These are phyloP conservation scores for Psittacula derbiana DNA, from an alignment of 2,797 vertebrate genomes.

Conservation along the genomic window DNA sequence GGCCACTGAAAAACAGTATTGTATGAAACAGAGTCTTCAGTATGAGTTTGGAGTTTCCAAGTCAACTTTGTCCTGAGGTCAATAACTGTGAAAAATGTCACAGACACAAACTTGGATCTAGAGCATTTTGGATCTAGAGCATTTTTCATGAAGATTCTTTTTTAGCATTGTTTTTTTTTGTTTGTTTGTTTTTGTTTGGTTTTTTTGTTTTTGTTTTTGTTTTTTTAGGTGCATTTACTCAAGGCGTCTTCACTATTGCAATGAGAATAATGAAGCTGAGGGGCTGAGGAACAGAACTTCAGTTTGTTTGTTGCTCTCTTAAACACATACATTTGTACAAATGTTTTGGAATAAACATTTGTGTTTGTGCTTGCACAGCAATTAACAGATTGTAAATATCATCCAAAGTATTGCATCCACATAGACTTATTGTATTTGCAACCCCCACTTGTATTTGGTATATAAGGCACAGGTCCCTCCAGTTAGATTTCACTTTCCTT, in stretches of 20 bases:
- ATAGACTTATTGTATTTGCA: not conserved
- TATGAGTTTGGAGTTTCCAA: not conserved
- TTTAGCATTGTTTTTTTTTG: not conserved
- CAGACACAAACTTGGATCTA: not conserved
- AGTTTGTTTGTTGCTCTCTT: not conserved
- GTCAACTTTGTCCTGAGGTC: not conserved
- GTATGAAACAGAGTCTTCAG: not conserved
- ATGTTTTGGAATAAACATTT: slow-evolving; percentile 28
- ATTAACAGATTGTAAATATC: slow-evolving; percentile 28
- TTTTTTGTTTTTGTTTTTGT: not conserved
- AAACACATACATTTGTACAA: not conserved
- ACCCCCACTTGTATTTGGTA: not conserved
- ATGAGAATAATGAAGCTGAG: not conserved
- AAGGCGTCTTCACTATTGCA: not conserved
- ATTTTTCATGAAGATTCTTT: not conserved
- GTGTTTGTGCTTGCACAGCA: slow-evolving; percentile 11
- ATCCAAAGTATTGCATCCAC: not conserved
- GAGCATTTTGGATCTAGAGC: not conserved
- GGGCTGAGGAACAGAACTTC: not conserved
- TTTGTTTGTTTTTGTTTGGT: not conserved
- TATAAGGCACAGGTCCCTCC: fast-evolving
- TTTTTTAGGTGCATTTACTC: not conserved
- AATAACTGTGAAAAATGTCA: not conserved
- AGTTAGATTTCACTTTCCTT: not conserved
- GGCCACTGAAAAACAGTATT: not conserved